These are phyloP conservation scores for Eurypyga helias DNA, from an alignment of 2,113 vertebrate genomes.

Conservation along the genomic window DNA sequence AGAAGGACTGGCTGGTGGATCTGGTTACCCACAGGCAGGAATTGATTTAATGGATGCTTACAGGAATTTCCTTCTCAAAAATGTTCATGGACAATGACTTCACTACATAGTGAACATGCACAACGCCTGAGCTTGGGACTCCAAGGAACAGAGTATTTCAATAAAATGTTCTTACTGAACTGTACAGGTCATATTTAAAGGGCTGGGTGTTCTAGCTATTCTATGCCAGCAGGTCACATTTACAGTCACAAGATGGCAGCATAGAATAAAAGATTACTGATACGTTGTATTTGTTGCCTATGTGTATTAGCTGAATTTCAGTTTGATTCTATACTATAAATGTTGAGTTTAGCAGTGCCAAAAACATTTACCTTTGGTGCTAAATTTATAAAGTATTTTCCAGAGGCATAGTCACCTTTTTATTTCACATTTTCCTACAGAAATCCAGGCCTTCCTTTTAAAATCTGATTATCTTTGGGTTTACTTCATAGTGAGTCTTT, in stretches of 20 bases:
- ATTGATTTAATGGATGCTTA: neutral
- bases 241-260: conserved; percentile 75
- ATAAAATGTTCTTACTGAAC: neutral
- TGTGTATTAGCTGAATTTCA: fast-evolving
- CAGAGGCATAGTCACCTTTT: neutral
- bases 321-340: neutral
- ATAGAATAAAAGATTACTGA: conserved; percentile 16
- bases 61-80: neutral
- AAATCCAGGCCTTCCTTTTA: neutral
- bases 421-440: neutral
- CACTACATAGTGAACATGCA: too few species aligned
- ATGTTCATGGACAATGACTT: neutral
- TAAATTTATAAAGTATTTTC: neutral
- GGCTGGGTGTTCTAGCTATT: neutral
- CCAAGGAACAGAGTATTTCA: neutral
- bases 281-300: fast-evolving
- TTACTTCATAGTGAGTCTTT: neutral
- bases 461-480: neutral
- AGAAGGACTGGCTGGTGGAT: neutral
- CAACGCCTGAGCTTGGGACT: neutral
- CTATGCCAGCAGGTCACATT: neutral
- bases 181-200: neutral
- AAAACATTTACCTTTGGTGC: neutral
- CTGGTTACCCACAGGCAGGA: neutral
- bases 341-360: neutral